Evolutionary conservation across 2,113 vertebrate species (phyloP).

Genomic region (Ictidomys tridecemlineatus): DNA sequence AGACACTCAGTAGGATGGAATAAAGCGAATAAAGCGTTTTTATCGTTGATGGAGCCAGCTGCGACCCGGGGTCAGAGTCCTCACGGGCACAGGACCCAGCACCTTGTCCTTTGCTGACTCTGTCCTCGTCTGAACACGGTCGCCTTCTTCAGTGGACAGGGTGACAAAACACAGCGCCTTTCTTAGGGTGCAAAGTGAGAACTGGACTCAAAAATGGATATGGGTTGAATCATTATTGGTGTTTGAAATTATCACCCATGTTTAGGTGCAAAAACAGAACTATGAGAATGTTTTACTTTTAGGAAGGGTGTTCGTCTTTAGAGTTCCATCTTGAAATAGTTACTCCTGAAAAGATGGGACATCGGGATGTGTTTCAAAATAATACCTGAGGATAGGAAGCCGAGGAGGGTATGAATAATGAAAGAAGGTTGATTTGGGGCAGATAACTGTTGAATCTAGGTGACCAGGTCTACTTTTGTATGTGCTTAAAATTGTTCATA

Average conservation of each 20-base stretch:
- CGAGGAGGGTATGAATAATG: neutral
- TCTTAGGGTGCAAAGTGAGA: neutral
- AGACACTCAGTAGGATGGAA: accelerated
- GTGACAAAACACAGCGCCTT: neutral
- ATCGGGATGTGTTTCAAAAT: neutral
- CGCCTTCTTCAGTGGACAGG: neutral
- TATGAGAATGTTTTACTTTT: neutral
- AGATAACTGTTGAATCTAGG: neutral
- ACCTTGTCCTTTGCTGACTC: neutral
- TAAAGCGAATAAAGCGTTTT: neutral
- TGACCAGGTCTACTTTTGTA: neutral
- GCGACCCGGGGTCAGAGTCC: neutral
- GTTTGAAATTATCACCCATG: neutral
- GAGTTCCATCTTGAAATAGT: slow-evolving; percentile 12
- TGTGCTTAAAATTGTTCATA: neutral
- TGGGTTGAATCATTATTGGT: neutral
- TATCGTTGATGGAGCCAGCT: neutral
- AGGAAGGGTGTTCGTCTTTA: neutral
- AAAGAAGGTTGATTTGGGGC: neutral
- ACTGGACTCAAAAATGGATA: neutral
- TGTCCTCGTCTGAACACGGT: neutral
- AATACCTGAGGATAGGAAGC: neutral
- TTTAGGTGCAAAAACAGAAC: neutral
- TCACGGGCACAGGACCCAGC: neutral
- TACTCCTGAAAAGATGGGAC: neutral